These are phyloP conservation scores for Malthinus flaveolus DNA, from an alignment of 2,888 invertebrate species.

Conservation along the genomic window DNA sequence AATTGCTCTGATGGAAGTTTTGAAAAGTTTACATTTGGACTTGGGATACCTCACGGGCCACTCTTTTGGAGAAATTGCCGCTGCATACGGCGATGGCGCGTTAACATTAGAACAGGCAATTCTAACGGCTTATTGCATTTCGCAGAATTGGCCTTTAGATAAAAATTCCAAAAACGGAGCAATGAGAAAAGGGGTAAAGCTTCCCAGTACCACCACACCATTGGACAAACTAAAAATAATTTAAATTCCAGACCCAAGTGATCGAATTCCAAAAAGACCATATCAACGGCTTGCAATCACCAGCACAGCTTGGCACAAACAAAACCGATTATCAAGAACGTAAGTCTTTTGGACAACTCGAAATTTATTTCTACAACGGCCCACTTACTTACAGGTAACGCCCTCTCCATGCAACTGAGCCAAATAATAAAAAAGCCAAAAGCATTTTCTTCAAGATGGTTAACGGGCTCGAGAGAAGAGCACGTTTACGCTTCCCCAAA, in stretches of 20 bases:
- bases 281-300: too few species aligned
- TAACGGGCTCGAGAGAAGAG: background rate
- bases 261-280: too few species aligned
- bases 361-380: too few species aligned
- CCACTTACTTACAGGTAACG: background rate
- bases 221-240: background rate
- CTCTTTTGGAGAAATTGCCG: slow-evolving; percentile 7
- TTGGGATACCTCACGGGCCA: background rate
- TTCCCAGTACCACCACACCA: too few species aligned
- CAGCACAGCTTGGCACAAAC: too few species aligned
- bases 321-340: too few species aligned
- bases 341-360: too few species aligned
- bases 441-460: background rate
- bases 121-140: background rate
- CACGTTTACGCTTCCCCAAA: background rate
- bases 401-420: background rate
- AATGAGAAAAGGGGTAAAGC: too few species aligned
- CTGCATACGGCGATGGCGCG: slow-evolving; percentile 8
- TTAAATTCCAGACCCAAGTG: too few species aligned
- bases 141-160: too few species aligned
- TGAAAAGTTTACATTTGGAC: background rate
- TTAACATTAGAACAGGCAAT: slow-evolving; percentile 13
- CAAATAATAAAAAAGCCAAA: background rate
- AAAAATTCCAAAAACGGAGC: too few species aligned
- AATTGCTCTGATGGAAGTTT: background rate